Evolutionary conservation across 1,140 invertebrate genomes (phyloP), one percentile per base, ranked within the genome.

Genomic region (Pseudomyrmex pallidus): DNA sequence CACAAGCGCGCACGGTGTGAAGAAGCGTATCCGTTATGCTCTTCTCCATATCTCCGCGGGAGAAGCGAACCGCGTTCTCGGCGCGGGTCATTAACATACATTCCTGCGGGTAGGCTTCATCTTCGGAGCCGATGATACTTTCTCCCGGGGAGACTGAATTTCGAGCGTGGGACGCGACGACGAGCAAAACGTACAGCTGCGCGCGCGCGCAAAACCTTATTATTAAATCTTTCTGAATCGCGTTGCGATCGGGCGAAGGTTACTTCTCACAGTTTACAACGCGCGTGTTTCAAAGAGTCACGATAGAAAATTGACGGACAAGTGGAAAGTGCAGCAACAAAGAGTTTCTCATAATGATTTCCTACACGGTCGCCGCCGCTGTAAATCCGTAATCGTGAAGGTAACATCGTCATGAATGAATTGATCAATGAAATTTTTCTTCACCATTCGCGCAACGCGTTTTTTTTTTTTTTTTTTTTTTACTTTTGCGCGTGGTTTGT

Each of bases 51-150:
- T 77, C 17, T 57, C 61, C n/a, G 2, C 52, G 50, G 35, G 35
- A 35, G 35, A n/a, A 13, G 46, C 50, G 57, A 35, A 84, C 63
- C 52, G 54, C 52, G 54, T 82, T 87, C 85, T 22, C 56, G 20
- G 62, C 63, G 62, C 63, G 9, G 85, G 78, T 90, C 85, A 83
- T 89, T 90, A 89, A 88, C 89, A 91, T 89, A 89, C 77, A 87
- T 90, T 90, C 88, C 67, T 87, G 59, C 17, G 72, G 70, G 84
- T 76, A 82, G 72, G 68, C 64, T 74, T 86, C 87, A 89, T 86
- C 89, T 89, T 92, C 90, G 90, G 82, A 87, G 87, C 73, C 87
- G 73, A 61, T 82, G 68, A 77, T 86, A 93, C 92, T 93, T 92
- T 93, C 92, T 92, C 91, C 87, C 67, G 72, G 35, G 35, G 35